These are phyloP conservation scores for Muscicapa striata DNA, from an alignment of 2,797 vertebrate genomes.

Conservation along the genomic window DNA sequence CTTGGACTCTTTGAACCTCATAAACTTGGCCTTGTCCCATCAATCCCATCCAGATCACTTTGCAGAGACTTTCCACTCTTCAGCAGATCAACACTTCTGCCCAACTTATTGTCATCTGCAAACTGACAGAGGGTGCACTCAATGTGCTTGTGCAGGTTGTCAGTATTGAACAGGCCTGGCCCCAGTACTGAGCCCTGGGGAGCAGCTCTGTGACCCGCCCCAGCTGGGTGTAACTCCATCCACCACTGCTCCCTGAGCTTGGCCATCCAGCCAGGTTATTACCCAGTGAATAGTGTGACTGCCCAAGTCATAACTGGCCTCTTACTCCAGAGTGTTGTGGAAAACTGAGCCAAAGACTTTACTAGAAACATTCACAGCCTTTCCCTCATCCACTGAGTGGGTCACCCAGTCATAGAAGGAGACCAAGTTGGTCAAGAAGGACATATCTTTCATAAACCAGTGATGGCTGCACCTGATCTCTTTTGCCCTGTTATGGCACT, in stretches of 20 bases:
- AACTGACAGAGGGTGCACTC: background rate
- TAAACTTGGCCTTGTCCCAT: background rate
- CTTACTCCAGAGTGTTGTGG: background rate
- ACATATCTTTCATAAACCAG: background rate
- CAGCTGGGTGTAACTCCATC: background rate
- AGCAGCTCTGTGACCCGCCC: rapidly evolving
- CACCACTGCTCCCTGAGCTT: background rate
- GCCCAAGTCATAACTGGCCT: background rate
- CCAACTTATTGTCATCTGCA: background rate
- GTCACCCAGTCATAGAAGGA: background rate
- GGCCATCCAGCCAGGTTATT: background rate
- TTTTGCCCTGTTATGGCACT: background rate
- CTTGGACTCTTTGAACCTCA: background rate
- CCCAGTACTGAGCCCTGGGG: background rate
- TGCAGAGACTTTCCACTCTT: background rate
- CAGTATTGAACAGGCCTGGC: background rate
- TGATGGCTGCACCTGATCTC: too few relatives aligned
- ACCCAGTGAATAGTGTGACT: background rate
- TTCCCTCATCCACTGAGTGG: background rate
- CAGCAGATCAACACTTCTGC: background rate
- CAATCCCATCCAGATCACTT: background rate
- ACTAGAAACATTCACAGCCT: background rate
- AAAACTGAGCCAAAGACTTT: background rate
- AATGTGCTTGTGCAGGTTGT: background rate
- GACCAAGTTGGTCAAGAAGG: background rate